phyloP scores from a whole-genome alignment of 2,888 invertebrate species.

The Xestia xanthographa region DNA sequence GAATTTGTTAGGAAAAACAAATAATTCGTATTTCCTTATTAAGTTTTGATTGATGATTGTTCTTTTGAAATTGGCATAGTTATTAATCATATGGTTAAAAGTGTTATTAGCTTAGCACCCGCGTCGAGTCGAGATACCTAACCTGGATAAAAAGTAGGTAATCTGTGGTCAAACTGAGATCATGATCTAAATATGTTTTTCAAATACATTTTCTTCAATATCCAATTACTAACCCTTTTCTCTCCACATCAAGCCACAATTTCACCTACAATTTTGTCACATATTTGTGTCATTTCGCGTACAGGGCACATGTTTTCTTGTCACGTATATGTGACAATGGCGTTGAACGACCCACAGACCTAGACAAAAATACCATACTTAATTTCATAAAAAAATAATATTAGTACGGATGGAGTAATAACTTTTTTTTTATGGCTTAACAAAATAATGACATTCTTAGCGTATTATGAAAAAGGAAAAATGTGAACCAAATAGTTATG shows the following conservation, averaged over 20 bases:
- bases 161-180: not conserved
- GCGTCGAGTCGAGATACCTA: too few species aligned
- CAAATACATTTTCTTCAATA: too few species aligned
- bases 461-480: not conserved
- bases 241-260: too few species aligned
- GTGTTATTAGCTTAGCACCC: not conserved
- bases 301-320: too few species aligned
- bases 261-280: too few species aligned
- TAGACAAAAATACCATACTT: not conserved
- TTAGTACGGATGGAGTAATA: not conserved
- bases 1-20: slow-evolving; percentile 4
- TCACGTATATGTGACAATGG: too few species aligned
- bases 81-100: not conserved
- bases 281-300: too few species aligned
- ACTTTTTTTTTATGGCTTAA: not conserved
- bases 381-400: too few species aligned
- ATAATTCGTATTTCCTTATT: slow-evolving; percentile 30
- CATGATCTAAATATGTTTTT: too few species aligned
- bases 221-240: too few species aligned
- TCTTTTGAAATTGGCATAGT: not conserved
- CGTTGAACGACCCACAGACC: not conserved
- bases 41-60: slow-evolving; percentile 2
- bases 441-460: not conserved
- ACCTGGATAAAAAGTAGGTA: not conserved
- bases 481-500: not conserved